phyloP scores from a whole-genome alignment of 2,113 vertebrate genomes.

The Pangasianodon hypophthalmus region DNA sequence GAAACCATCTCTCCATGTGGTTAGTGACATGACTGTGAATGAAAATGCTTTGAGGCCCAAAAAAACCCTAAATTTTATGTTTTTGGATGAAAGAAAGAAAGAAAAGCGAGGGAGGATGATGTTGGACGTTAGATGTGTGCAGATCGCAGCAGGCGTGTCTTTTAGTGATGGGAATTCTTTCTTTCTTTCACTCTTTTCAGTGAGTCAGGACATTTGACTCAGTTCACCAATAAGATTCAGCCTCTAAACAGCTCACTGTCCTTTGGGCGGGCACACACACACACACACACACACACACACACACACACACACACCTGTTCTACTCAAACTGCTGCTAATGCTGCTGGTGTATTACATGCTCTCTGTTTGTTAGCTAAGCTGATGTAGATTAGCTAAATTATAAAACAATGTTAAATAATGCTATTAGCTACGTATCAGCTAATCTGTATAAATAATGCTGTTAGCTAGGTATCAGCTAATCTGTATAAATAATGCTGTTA shows the following conservation, averaged over 20 bases:
- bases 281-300: too few relatives aligned
- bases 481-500: too few relatives aligned
- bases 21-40: not conserved
- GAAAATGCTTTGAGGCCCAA: not conserved
- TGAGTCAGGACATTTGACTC: not conserved
- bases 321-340: too few relatives aligned
- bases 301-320: too few relatives aligned
- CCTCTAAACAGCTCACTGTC: not conserved
- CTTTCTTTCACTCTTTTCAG: too few relatives aligned
- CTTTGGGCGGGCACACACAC: not conserved
- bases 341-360: not conserved
- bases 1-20: not conserved
- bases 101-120: not conserved
- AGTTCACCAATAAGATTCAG: not conserved
- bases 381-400: not conserved
- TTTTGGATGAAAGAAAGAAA: not conserved
- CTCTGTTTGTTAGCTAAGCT: not conserved
- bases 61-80: not conserved
- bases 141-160: not conserved
- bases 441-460: too few relatives aligned
- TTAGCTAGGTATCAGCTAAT: too few relatives aligned
- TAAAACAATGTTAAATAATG: not conserved
- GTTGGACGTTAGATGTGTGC: not conserved
- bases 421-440: not conserved
- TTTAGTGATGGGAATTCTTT: not conserved